Evolutionary conservation across 2,888 invertebrate genomes (phyloP), one percentile per base, ranked within the genome.

Genomic region (Notocelia uddmanniana): DNA sequence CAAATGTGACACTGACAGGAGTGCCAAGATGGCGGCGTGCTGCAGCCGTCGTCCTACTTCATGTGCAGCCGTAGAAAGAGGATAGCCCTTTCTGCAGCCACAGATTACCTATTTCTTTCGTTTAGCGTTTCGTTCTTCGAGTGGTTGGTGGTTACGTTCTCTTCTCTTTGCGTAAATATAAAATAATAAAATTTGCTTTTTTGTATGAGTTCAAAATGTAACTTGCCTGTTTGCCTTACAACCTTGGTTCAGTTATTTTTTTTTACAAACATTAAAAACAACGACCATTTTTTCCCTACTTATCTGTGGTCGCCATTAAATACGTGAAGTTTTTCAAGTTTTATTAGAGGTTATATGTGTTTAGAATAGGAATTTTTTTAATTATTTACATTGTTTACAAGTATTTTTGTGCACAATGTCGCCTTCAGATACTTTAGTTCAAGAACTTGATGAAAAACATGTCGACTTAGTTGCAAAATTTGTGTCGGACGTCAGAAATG

Each of bases 401-500:
- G 31, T 52, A 34, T 58, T 70, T 58, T 26, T 58, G 13, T 54
- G 26, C 10, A 78, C 58, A 75, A 88, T 88, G 88, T 76, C 84
- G 19, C 80, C 84, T 19, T 77, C 76, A 68, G 81, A 83, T 77
- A 74, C 76, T 15, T 69, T 77, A 2, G 74, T 77, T 2, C 82
- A 82, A 19, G 86, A 88, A 54, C 78, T 90, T 37, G 88, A 89
- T 19, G 87, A 86, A 21, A 89, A 89, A 77, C 82, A 85, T 63
- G 76, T 84, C 1, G 85, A 84, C 54, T 76, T 84, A 52, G 81
- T 91, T 45, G 88, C 87, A 2, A 89, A 89, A 83, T 91, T 91
- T 72, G 85, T 90, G 0, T 83, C 89, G 0, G 85, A 90, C 63
- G 81, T 89, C 3, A 79, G 84, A 68, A 86, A 79, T 79, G 89